A percentile compares a stretch with the other conserved stretches of the same genome.
Conservation (phyloP, 2,113 vertebrate species). For the Sclerurus mexicanus region DNA sequence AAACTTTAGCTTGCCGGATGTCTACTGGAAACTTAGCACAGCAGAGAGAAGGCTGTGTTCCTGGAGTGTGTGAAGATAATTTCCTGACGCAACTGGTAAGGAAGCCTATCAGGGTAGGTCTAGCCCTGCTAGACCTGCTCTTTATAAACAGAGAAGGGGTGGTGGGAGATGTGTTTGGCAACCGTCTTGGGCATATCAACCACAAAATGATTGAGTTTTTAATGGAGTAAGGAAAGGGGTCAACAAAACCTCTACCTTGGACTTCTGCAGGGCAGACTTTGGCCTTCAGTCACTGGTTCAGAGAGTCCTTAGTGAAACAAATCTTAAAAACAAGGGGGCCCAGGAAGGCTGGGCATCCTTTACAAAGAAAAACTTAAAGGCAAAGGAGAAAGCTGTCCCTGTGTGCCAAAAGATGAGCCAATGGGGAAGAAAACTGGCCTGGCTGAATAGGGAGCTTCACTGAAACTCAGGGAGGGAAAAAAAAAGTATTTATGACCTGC, state of each 20-base stretch:
- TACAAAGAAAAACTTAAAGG: background rate
- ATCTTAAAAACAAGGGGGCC: background rate
- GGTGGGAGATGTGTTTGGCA: background rate
- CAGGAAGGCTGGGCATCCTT: background rate
- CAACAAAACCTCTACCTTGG: background rate
- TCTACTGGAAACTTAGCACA: background rate
- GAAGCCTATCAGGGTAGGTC: background rate
- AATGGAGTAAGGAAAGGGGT: background rate
- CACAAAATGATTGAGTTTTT: background rate
- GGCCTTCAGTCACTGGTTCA: background rate
- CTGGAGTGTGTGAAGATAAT: background rate
- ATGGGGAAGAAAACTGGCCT: background rate
- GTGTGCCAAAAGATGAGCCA: background rate
- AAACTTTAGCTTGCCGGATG: background rate
- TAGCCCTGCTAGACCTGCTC: background rate
- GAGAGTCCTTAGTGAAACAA: background rate
- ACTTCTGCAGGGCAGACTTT: background rate
- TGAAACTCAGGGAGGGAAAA: background rate
- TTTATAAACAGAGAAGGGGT: background rate
- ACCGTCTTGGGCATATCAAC: background rate
- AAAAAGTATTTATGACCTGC: background rate
- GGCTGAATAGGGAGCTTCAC: background rate
- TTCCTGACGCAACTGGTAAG: background rate
- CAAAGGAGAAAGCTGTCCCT: background rate
- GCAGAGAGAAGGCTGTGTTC: background rate